Evolutionary conservation across 2,888 invertebrate genomes (phyloP), one percentile per base, ranked within the genome.

Genomic region (Sericinus montela): DNA sequence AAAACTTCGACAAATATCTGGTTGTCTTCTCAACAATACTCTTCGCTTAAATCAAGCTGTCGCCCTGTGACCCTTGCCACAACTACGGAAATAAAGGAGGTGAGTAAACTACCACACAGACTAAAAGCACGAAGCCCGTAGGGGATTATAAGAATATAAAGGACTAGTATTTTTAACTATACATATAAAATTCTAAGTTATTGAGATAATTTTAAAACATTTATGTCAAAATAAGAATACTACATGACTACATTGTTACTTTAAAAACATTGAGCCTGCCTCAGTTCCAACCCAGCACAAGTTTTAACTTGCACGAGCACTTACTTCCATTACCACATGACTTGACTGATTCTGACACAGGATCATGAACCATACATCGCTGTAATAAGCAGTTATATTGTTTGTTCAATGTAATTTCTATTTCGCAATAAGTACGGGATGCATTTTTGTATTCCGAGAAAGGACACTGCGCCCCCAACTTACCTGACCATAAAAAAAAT

Each of bases 401-500:
- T 30, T 58, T 48, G 42, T 36, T 14, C 25, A 44, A 49, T 7
- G 25, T 25, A 10, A 45, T 48, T 42, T 38, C 48, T 54, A 56
- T 64, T 68, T 72, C 59, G 71, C 68, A 63, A 62, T 56, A 16
- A 35, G 30, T 36, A 55, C 56, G 62, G 58, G 63, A 62, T 61
- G 61, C 59, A 56, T 54, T 55, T 55, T 52, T 56, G 56, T 53
- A 55, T 75, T 75, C 77, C 55, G 29, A 58, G 75, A 78, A 75
- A 72, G 72, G 71, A 68, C 67, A 61, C 47, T 59, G 51, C 59
- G 55, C 57, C 67, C 65, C 62, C 60, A 58, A 62, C 56, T 61
- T 72, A 63, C 63, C 75, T 77, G 74, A 72, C 74, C 71, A 59
- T 61, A 61, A 52, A 61, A 74, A 76, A 75, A 76, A 71, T 67